phyloP scores from a whole-genome alignment of 2,888 invertebrate genomes.

The Drosophila nr. perissopoda region DNA sequence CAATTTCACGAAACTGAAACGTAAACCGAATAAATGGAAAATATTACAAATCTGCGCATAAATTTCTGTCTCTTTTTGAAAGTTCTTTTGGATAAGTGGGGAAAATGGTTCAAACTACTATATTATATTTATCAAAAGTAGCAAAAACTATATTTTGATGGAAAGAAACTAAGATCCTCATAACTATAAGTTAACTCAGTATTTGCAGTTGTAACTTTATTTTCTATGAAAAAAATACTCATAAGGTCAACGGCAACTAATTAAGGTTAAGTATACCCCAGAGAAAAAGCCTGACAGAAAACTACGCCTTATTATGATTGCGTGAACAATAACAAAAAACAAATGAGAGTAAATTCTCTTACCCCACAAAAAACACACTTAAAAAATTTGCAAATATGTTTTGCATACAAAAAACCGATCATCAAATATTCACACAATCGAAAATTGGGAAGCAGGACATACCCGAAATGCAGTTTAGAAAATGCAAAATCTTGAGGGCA shows the following conservation, averaged over 20 bases:
- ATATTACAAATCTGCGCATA: neutral
- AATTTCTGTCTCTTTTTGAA: neutral
- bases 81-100: neutral
- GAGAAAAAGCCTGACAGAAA: constrained; percentile 40
- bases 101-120: fast-evolving
- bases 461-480: constrained; percentile 30
- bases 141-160: neutral
- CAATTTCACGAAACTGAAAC: neutral
- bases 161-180: neutral
- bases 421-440: constrained; percentile 66
- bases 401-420: constrained; percentile 73
- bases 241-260: constrained; percentile 62
- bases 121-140: neutral
- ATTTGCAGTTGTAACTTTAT: neutral
- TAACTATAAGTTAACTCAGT: neutral
- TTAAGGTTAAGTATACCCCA: constrained; percentile 58
- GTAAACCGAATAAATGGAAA: neutral
- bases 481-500: constrained; percentile 37
- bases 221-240: neutral
- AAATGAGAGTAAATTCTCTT: constrained; percentile 18
- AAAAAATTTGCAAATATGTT: constrained; percentile 75
- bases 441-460: constrained; percentile 28
- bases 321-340: constrained; percentile 50
- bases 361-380: constrained; percentile 50
- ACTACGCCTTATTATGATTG: constrained; percentile 73